Base-by-base conservation (phyloP, 2,888 invertebrate genomes). In the Aporophyla nigra region DNA sequence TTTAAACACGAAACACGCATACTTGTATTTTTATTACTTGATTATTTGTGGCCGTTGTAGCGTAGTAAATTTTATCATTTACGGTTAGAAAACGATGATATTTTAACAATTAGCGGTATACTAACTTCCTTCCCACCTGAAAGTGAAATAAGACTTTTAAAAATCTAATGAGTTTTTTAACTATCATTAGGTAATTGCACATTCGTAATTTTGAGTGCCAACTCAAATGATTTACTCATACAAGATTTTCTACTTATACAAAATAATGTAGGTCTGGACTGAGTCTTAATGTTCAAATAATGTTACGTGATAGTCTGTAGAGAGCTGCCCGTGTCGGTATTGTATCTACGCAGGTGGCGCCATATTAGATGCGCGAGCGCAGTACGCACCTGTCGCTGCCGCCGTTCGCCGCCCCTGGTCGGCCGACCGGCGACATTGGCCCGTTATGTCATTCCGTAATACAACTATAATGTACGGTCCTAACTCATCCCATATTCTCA, bases 391-490 rank as follows among this genome's bases (percentile, higher is more conserved):
- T 93, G 94, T 92, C 91, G 88, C 58, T 75, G 93, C 91, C 92
- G 88, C 62, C 78, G 85, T 73, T 66, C 80, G 74, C 76, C 86
- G 91, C 86, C 89, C 88, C 76, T 75, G 88, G 86, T 86, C 90
- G 91, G 83, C 88, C 81, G 71, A 76, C 86, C 88, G 88, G 85
- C 89, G 88, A 89, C 91, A 86, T 83, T 84, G 91, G 85, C 91
- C 95, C 95, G 95, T 95, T 95, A 95, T 95, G 93, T 93, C 93
- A 94, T 93, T 94, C 92, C 91, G 92, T 93, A 94, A 93, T 93
- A 92, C 91, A 90, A 91, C 91, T 92, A 92, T 93, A 93, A 91
- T 92, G 87, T 88, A 86, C 87, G 84, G 89, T 91, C 90, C 85
- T 90, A 83, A 88, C 87, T 87, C 90, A 91, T 92, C 93, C 92